Percentiles rank a stretch among this genome's conserved stretches.
Evolutionary conservation across 2,797 vertebrate species (phyloP).

Genomic region (Choloepus didactylus): DNA sequence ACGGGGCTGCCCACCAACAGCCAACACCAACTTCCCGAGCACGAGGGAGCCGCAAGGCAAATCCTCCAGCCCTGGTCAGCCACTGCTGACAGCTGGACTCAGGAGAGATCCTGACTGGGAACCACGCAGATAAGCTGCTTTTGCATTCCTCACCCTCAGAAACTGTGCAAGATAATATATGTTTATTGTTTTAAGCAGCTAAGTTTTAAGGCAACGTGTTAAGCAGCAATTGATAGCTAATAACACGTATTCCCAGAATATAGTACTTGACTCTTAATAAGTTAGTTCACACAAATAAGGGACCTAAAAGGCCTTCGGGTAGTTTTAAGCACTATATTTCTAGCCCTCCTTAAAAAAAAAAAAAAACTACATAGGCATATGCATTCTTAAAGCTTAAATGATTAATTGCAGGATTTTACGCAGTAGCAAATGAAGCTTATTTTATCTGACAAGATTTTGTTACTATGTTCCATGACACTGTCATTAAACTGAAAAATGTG

Average conservation of each 20-base stretch:
- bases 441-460: neutral
- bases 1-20: accelerated
- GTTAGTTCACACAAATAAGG: neutral
- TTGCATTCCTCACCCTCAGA: neutral
- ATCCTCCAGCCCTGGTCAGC: neutral
- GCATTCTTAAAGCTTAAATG: neutral
- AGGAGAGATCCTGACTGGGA: neutral
- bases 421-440: neutral
- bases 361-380: neutral
- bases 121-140: conserved; percentile 3
- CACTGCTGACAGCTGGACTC: neutral
- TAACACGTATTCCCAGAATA: conserved; percentile 4
- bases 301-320: neutral
- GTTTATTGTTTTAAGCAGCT: conserved; percentile 6
- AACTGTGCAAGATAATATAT: conserved; percentile 10
- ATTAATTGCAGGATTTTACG: neutral
- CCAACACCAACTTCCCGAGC: neutral
- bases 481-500: neutral
- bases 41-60: neutral
- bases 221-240: conserved; percentile 3
- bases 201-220: neutral
- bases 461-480: neutral
- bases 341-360: neutral
- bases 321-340: neutral
- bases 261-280: neutral